A percentile compares a stretch with the other conserved stretches of the same genome.
phyloP scores from a whole-genome alignment of 2,113 vertebrate genomes.

The Fulmarus glacialis region DNA sequence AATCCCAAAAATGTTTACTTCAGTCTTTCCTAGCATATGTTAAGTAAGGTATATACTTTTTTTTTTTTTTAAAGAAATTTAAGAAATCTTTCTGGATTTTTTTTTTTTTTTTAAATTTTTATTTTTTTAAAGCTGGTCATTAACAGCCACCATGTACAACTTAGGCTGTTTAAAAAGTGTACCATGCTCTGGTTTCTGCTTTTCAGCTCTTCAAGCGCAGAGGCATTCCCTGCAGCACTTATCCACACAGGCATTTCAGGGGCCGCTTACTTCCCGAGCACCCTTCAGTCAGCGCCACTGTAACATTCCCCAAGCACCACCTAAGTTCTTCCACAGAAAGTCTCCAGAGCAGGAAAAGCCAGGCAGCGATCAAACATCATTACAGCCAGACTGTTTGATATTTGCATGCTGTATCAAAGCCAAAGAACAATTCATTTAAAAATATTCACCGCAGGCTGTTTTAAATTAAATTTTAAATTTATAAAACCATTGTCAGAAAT shows the following conservation, averaged over 20 bases:
- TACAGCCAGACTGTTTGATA: not conserved
- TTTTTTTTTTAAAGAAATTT: not conserved
- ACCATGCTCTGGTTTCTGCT: not conserved
- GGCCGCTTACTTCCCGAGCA: not conserved
- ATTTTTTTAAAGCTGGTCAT: not conserved
- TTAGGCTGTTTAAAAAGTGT: fast-evolving
- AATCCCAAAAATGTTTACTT: not conserved
- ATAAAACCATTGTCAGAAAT: not conserved
- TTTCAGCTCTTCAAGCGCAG: not conserved
- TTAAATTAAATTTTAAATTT: conserved; percentile 3
- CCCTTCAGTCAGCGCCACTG: not conserved
- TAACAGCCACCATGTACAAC: not conserved
- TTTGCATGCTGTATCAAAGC: not conserved
- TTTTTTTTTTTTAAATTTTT: not conserved
- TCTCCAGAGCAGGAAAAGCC: not conserved
- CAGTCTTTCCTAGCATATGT: not conserved
- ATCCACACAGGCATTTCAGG: fast-evolving
- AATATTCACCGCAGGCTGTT: not conserved
- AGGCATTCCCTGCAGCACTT: not conserved
- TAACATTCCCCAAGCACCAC: fast-evolving
- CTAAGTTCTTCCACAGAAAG: not conserved
- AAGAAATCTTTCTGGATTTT: not conserved
- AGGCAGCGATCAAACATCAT: not conserved
- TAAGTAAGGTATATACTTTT: not conserved
- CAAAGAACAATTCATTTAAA: conserved; percentile 13